These are phyloP conservation scores for Alectoris magna DNA, from an alignment of 2,797 vertebrate species.

Conservation along the genomic window DNA sequence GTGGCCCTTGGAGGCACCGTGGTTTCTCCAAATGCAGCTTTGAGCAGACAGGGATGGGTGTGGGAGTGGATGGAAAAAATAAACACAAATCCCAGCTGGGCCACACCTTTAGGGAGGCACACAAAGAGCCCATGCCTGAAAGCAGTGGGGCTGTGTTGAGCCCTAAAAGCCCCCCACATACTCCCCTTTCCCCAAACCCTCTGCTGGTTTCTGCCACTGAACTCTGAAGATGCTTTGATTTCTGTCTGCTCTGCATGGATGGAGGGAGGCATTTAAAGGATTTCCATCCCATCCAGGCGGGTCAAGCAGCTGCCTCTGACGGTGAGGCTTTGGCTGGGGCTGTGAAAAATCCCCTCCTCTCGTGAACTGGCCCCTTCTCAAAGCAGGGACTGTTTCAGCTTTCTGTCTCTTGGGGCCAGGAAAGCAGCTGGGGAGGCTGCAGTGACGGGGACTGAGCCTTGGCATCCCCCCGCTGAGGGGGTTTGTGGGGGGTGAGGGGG, in stretches of 20 bases:
- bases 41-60: background rate
- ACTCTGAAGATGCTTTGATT: background rate
- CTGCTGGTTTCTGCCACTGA: background rate
- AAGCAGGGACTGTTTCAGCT: constrained; percentile 75
- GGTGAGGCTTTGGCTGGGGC: constrained; percentile 76
- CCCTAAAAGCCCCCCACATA: accelerated
- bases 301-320: background rate
- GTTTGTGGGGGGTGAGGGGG: accelerated
- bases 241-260: background rate
- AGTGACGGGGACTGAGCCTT: background rate
- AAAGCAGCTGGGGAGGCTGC: constrained; percentile 35
- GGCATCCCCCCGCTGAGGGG: background rate
- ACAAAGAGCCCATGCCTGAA: background rate
- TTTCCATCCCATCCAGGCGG: background rate
- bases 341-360: constrained; percentile 85
- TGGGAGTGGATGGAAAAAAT: background rate
- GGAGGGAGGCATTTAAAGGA: background rate
- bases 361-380: constrained; percentile 72
- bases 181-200: background rate
- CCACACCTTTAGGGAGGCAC: background rate
- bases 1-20: accelerated
- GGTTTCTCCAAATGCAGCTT: background rate
- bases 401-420: constrained; percentile 15
- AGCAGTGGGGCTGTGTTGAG: background rate
- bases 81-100: background rate